Percentiles rank a stretch among this genome's conserved stretches.
Evolutionary conservation across 2,113 vertebrate species (phyloP).

Genomic region (Gorsachius goisagi): DNA sequence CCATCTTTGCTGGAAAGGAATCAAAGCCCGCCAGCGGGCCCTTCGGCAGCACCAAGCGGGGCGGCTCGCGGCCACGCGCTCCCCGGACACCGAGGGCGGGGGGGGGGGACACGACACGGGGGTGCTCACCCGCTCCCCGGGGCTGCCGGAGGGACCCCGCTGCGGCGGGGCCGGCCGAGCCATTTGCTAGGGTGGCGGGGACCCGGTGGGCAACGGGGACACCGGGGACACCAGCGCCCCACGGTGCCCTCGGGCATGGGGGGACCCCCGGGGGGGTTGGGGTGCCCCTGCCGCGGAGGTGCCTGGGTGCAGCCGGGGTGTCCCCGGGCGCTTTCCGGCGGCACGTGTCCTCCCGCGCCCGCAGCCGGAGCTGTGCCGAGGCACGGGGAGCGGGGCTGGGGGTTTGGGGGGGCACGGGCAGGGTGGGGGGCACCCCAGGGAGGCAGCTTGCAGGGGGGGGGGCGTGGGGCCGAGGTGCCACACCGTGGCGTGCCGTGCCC

Average conservation of each 20-base stretch:
- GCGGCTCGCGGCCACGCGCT: neutral
- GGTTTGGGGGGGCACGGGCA: neutral
- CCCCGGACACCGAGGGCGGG: neutral
- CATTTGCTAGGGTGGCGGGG: neutral
- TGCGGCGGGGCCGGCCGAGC: neutral
- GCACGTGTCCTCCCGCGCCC: neutral
- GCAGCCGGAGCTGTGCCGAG: neutral
- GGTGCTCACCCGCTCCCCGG: neutral
- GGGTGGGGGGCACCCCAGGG: neutral
- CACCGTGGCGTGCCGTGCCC: rapidly evolving
- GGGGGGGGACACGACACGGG: neutral
- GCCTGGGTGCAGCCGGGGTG: neutral
- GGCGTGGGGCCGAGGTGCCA: too few relatives aligned
- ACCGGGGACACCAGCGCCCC: neutral
- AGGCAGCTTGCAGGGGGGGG: neutral
- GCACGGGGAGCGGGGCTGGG: neutral
- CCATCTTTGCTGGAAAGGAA: conserved; percentile 9
- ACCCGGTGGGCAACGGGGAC: neutral
- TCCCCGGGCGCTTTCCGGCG: neutral
- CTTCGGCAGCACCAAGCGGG: neutral
- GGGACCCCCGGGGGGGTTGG: neutral
- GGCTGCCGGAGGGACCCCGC: neutral
- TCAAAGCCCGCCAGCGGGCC: neutral
- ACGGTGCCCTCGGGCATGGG: neutral
- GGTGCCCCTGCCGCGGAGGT: neutral